These are phyloP conservation scores for Polyploca ridens DNA, from an alignment of 2,888 invertebrate genomes.

Conservation along the genomic window DNA sequence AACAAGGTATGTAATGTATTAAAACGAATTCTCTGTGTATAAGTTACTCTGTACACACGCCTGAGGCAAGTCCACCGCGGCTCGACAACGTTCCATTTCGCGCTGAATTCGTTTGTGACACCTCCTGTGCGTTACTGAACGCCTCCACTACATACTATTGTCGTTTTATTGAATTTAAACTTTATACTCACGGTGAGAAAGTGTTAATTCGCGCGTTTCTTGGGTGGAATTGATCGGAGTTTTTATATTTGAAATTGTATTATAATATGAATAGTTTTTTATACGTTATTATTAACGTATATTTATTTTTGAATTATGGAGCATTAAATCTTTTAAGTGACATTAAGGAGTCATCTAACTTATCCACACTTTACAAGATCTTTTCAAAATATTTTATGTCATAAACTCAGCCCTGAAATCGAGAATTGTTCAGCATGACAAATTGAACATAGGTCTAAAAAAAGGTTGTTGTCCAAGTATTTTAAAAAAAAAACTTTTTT, in stretches of 20 bases:
- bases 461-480: too few species aligned
- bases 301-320: too few species aligned
- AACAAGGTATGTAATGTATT: too few species aligned
- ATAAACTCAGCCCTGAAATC: too few species aligned
- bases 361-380: too few species aligned
- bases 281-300: too few species aligned
- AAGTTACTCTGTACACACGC: neutral
- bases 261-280: neutral
- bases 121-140: conserved; percentile 24
- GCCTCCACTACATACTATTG: conserved; percentile 17
- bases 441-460: too few species aligned
- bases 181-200: neutral
- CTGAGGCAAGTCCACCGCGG: conserved; percentile 20
- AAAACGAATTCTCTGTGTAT: neutral
- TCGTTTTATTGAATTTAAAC: conserved; percentile 15
- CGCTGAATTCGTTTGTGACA: conserved; percentile 42
- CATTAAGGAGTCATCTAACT: too few species aligned
- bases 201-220: neutral
- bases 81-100: conserved; percentile 44
- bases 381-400: too few species aligned
- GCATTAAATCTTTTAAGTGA: too few species aligned
- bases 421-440: too few species aligned
- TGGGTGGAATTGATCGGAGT: neutral
- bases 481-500: too few species aligned
- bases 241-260: neutral